phyloP scores from a whole-genome alignment of 2,888 invertebrate genomes.

The Archips xylosteana region DNA sequence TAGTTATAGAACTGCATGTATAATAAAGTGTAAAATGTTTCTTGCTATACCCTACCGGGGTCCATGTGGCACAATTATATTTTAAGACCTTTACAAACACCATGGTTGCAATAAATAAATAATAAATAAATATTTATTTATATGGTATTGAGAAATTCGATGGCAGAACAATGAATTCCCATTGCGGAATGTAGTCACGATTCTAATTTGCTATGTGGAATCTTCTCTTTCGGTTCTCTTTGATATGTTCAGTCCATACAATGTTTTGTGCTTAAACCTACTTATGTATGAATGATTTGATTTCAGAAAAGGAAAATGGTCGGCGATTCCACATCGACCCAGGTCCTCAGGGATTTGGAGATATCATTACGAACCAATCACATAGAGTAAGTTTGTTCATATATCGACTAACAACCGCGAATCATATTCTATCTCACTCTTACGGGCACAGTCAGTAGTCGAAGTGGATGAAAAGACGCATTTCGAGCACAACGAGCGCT shows the following conservation, averaged over 20 bases:
- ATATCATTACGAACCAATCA: conserved; percentile 99
- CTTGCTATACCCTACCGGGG: too few relatives aligned
- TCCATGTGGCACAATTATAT: too few relatives aligned
- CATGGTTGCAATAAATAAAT: too few relatives aligned
- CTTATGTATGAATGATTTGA: not conserved
- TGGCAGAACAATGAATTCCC: conserved; percentile 38
- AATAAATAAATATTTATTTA: too few relatives aligned
- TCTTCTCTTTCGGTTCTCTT: conserved; percentile 8
- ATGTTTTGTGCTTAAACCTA: not conserved
- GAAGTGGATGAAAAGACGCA: too few relatives aligned
- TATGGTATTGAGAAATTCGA: conserved; percentile 31
- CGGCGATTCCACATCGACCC: conserved; percentile 98
- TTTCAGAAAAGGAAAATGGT: conserved; percentile 98
- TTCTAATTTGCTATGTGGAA: conserved; percentile 31
- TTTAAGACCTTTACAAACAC: too few relatives aligned
- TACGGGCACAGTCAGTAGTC: too few relatives aligned
- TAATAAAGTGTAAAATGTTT: too few relatives aligned
- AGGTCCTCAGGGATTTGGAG: conserved; percentile 98
- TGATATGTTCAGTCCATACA: not conserved
- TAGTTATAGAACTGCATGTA: too few relatives aligned
- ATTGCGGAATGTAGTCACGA: conserved; percentile 33
- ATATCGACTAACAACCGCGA: not conserved
- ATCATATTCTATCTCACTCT: not conserved
- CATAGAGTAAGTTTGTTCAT: conserved; percentile 93
- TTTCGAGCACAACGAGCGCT: too few relatives aligned